Evolutionary conservation across 2,113 vertebrate genomes (phyloP), one percentile per base, ranked within the genome.

Genomic region (Phoenicopterus ruber): DNA sequence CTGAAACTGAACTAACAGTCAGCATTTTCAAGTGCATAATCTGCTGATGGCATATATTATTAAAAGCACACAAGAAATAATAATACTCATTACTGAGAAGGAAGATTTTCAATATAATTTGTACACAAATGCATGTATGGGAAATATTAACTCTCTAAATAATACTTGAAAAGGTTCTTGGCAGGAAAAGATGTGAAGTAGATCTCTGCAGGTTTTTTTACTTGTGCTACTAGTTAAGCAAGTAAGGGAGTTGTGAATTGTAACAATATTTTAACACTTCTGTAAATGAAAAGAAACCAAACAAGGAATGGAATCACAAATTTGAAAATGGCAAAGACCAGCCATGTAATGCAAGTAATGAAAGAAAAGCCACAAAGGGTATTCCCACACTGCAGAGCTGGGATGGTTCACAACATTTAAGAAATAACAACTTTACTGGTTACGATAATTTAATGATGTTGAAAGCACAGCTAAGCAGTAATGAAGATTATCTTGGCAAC

Each of bases 1-100:
- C 32, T 70, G 74, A 86, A 66, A 76, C 31, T 26, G 58, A 92
- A 84, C 87, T 97, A 95, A 94, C 93, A 78, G 94, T 44, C 62
- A 84, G 66, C 63, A 67, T 86, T 90, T 88, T 93, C 71, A 95
- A 94, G 66, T 52, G 55, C 47, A 59, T 90, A 61, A 90, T 77
- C 50, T 58, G 46, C 69, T 88, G 83, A 95, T 61, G 71, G 38
- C 65, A 88, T 52, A 19, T n/a, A 76, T 58, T 73, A 88, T 34
- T 77, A 50, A 92, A 88, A 92, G 69, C 49, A 79, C 29, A 71
- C 6, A 31, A 88, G 84, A 95, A 73, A 82, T 32, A 81, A 72
- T 46, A 94, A 57, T 57, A 47, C 6, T 76, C 49, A 71, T 94
- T 88, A 97, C 16, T 12, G 55, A 97, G 59, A 92, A 72, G 67